phyloP scores from a whole-genome alignment of 2,113 vertebrate species.

The Abramis brama region DNA sequence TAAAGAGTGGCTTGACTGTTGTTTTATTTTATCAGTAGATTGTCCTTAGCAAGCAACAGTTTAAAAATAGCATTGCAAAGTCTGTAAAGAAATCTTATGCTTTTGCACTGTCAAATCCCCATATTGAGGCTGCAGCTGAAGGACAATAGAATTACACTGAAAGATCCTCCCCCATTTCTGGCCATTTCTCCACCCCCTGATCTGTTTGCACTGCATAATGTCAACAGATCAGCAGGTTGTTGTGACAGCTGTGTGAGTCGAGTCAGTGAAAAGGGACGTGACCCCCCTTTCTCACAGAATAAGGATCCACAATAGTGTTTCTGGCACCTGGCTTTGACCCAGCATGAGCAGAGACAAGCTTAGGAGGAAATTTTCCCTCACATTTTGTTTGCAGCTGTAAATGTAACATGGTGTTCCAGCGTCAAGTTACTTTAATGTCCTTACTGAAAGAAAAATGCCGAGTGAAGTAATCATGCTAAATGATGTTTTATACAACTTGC shows the following conservation, averaged over 20 bases:
- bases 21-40: neutral
- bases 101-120: neutral
- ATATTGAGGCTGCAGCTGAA: slow-evolving; percentile 11
- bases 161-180: slow-evolving; percentile 42
- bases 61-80: neutral
- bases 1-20: neutral
- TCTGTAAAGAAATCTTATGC: neutral
- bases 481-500: too few relatives aligned
- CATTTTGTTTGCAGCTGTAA: neutral
- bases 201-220: slow-evolving; percentile 55
- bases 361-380: neutral
- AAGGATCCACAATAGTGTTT: neutral
- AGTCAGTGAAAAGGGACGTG: slow-evolving; percentile 9
- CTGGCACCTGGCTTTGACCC: slow-evolving; percentile 1
- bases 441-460: too few relatives aligned
- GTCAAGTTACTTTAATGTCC: neutral
- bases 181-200: slow-evolving; percentile 16
- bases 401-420: neutral
- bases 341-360: neutral
- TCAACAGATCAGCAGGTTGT: slow-evolving; percentile 62
- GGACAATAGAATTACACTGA: slow-evolving; percentile 17
- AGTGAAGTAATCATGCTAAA: too few relatives aligned
- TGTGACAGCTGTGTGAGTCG: slow-evolving; percentile 62
- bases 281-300: slow-evolving; percentile 1
- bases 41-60: neutral